phyloP scores from a whole-genome alignment of 2,113 vertebrate genomes.

The Thalassarche chlororhynchos region DNA sequence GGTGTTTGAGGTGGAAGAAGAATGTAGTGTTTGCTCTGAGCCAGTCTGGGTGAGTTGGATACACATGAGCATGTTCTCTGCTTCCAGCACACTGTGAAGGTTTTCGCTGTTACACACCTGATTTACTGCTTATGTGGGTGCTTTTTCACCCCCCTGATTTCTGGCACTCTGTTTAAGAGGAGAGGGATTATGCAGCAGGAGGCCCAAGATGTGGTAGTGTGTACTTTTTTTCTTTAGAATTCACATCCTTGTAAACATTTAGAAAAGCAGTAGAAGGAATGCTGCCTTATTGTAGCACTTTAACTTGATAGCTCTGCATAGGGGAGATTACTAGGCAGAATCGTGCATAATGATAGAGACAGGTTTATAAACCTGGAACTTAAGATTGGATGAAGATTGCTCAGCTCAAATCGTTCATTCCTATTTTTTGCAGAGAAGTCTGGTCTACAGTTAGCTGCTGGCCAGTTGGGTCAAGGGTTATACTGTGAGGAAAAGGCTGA shows the following conservation, averaged over 20 bases:
- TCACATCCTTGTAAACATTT: not conserved
- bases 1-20: not conserved
- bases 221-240: not conserved
- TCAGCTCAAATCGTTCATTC: not conserved
- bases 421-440: not conserved
- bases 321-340: not conserved
- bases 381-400: not conserved
- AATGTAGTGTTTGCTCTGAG: not conserved
- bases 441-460: not conserved
- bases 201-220: no score
- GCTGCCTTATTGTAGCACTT: not conserved
- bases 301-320: not conserved
- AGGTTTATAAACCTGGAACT: not conserved
- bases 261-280: not conserved
- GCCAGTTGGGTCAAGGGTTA: conserved; percentile 1
- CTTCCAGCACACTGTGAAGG: accelerated
- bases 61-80: not conserved
- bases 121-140: not conserved
- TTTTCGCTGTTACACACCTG: not conserved
- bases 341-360: accelerated
- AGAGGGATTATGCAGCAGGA: not conserved
- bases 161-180: not conserved
- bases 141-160: not conserved
- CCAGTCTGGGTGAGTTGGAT: not conserved
- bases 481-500: not conserved